phyloP scores from a whole-genome alignment of 37 sponge, comb jelly and placozoan species.

The Tethya wilhelma region DNA sequence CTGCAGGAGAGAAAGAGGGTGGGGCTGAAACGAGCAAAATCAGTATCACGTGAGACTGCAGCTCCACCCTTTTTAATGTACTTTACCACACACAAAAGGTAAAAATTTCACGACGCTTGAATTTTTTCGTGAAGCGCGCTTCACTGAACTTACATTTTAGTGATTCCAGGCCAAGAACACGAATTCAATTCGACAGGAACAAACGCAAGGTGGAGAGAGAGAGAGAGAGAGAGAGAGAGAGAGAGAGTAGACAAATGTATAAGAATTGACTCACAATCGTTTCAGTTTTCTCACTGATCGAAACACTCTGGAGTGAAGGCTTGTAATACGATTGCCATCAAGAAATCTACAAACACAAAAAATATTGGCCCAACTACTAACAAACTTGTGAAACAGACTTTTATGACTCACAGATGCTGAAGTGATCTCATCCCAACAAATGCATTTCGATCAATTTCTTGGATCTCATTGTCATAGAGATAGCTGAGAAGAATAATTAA shows the following conservation, averaged over 20 bases:
- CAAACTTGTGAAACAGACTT: neutral
- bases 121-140: neutral
- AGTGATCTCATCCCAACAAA: constrained; percentile 44
- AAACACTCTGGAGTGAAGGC: constrained; percentile 39
- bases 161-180: constrained; percentile 43
- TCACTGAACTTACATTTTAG: constrained; percentile 28
- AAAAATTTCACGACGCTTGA: neutral
- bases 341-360: constrained; percentile 28
- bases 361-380: neutral
- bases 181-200: constrained; percentile 37
- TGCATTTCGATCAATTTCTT: constrained; percentile 33
- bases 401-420: constrained; percentile 42
- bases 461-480: constrained; percentile 40
- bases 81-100: neutral
- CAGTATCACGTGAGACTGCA: neutral
- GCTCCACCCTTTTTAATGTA: neutral
- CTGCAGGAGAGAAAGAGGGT: constrained; percentile 44
- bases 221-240: too few relatives aligned
- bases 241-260: too few relatives aligned
- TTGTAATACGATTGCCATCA: constrained; percentile 45
- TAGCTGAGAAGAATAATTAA: constrained; percentile 17
- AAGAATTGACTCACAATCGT: constrained; percentile 43
- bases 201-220: too few relatives aligned
- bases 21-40: too few relatives aligned
- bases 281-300: constrained; percentile 15